Percentiles rank a stretch among this genome's conserved stretches.
Evolutionary conservation across 2,888 invertebrate genomes (phyloP).

Genomic region (Scaptomyza parva): DNA sequence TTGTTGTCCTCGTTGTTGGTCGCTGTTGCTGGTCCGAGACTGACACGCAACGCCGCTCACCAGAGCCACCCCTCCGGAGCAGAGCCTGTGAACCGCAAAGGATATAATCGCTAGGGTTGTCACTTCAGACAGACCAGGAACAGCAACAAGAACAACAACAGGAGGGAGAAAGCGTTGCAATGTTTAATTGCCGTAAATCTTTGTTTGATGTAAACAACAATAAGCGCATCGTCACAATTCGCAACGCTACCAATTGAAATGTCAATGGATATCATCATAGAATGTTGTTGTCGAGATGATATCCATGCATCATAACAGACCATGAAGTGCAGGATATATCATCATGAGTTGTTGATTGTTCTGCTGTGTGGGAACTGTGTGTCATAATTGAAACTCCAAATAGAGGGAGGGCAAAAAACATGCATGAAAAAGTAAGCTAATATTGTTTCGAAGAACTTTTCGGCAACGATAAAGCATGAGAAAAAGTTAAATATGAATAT

Average conservation of each 20-base stretch:
- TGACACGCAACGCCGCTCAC: constrained; percentile 70
- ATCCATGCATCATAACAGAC: constrained; percentile 37
- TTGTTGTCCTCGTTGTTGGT: background rate
- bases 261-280: constrained; percentile 53
- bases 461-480: background rate
- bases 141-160: constrained; percentile 8
- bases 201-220: constrained; percentile 83
- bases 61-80: constrained; percentile 47
- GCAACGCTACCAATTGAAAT: constrained; percentile 74
- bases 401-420: background rate
- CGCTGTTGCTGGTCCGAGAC: constrained; percentile 33
- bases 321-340: constrained; percentile 9
- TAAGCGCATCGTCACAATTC: constrained; percentile 57
- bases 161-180: constrained; percentile 47
- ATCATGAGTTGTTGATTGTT: background rate
- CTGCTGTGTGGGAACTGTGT: constrained; percentile 23
- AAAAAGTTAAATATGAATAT: background rate
- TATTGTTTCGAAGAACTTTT: background rate
- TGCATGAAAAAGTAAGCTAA: no score
- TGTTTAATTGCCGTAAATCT: constrained; percentile 85
- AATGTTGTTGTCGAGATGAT: constrained; percentile 35
- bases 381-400: constrained; percentile 46
- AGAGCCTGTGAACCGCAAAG: constrained; percentile 76
- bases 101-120: constrained; percentile 82
- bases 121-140: constrained; percentile 43